Base-by-base conservation (phyloP, 2,797 vertebrate species). In the Cyprinella venusta region DNA sequence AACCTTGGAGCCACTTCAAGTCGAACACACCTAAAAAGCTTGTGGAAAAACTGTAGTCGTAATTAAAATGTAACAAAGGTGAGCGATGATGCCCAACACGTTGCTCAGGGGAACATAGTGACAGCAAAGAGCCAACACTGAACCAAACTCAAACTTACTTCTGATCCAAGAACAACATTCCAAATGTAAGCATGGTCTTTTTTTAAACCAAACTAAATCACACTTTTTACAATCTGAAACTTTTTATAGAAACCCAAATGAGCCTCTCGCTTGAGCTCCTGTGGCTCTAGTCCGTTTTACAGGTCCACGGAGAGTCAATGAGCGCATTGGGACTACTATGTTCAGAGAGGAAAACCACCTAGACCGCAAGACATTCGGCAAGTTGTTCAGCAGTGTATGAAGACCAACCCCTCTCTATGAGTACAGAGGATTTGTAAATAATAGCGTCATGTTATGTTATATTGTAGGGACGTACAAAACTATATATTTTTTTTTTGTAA, bases 71-170 rank as follows among this genome's bases (percentile, higher is more conserved):
- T 88, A 92, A 87, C 87, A 86, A 85, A 88, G 87, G 81, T 91
- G 13, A 91, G 90, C 92, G 91, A 92, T 91, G 91, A 93, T 93
- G 92, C 92, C 91, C 93, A 93, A 92, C 90, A 90, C 92, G 89
- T 90, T 90, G 90, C 89, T 91, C 89, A 88, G 92, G 92, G 91
- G 89, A 88, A 87, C 83, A 82, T n/a, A 18, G 42, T 75, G 67
- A 67, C 9, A 24, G 80, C 86, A 88, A 89, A 86, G 82, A 76
- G 65, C 82, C 19, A 90, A 90, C 80, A 69, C 26, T 85, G 88
- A 85, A 76, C 88, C 88, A 85, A 91, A 88, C 88, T 88, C 90
- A 30, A 85, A 15, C 68, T 19, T 24, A 89, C 86, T 76, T 72
- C 86, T 0, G 48, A 2, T 91, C 92, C 93, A 93, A 93, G 84